Evolutionary conservation across 2,113 vertebrate species (phyloP).

Genomic region (Scopus umbretta): DNA sequence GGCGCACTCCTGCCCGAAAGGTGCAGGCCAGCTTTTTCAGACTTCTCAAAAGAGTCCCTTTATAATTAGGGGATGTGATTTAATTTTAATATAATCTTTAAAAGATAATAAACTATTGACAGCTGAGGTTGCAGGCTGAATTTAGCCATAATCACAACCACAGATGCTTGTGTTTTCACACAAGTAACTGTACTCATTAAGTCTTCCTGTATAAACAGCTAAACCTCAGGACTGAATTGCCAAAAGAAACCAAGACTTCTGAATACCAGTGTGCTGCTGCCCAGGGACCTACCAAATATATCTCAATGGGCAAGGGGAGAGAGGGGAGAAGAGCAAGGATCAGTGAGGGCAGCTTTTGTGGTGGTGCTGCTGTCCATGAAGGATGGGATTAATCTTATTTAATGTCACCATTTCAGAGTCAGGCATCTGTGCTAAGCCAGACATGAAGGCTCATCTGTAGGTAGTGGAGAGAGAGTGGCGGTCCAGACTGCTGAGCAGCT

Average conservation of each 20-base stretch:
- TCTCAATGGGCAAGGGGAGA: neutral
- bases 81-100: neutral
- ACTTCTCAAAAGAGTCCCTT: neutral
- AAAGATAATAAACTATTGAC: slow-evolving; percentile 14
- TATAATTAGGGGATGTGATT: neutral
- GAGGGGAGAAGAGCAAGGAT: neutral
- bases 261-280: neutral
- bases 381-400: neutral
- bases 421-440: neutral
- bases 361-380: slow-evolving; percentile 6
- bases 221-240: slow-evolving; percentile 23
- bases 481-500: neutral
- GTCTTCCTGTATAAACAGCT: slow-evolving; percentile 32
- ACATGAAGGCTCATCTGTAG: neutral
- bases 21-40: neutral
- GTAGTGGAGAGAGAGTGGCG: neutral
- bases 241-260: neutral
- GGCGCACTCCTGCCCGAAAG: neutral
- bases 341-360: neutral
- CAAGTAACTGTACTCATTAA: slow-evolving; percentile 29
- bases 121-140: slow-evolving; percentile 45
- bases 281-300: neutral
- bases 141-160: slow-evolving; percentile 22
- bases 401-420: neutral
- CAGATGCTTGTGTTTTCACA: slow-evolving; percentile 50